A percentile compares a stretch with the other conserved stretches of the same genome.
Evolutionary conservation across 1,140 invertebrate genomes (phyloP).

Genomic region (Hylaeus volcanicus): DNA sequence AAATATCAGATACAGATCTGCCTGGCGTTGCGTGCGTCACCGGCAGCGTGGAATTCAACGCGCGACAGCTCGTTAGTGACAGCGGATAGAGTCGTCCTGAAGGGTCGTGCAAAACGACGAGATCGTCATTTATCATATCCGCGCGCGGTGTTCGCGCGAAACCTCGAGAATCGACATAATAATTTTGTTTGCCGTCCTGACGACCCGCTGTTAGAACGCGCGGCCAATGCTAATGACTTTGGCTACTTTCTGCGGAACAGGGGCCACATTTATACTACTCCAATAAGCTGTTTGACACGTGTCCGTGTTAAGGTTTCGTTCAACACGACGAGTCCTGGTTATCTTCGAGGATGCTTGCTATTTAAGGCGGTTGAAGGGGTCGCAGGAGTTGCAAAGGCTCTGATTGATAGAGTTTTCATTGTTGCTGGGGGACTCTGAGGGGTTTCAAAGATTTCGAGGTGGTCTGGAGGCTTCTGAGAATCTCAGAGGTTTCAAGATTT

Average conservation of each 20-base stretch:
- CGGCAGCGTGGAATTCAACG: constrained; percentile 8
- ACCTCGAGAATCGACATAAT: constrained; percentile 31
- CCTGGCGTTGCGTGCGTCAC: constrained; percentile 1
- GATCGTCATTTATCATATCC: constrained; percentile 42
- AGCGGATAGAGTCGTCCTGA: constrained; percentile 31
- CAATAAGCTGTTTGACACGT: too few species aligned
- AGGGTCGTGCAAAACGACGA: not conserved
- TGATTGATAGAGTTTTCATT: too few species aligned
- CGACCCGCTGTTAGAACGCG: constrained; percentile 1
- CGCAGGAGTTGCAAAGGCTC: too few species aligned
- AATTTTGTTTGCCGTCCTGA: constrained; percentile 15
- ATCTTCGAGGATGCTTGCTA: not conserved
- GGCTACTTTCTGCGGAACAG: not conserved
- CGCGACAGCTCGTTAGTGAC: constrained; percentile 43
- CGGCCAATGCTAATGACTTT: not conserved
- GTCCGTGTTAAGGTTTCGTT: too few species aligned
- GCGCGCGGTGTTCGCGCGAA: constrained; percentile 16
- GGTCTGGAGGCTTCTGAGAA: too few species aligned
- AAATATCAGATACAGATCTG: constrained; percentile 42
- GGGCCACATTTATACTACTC: too few species aligned
- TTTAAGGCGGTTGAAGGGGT: too few species aligned
- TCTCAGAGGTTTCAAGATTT: too few species aligned
- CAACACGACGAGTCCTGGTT: too few species aligned
- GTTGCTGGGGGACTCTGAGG: too few species aligned
- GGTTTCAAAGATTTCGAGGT: too few species aligned